phyloP scores from a whole-genome alignment of 2,888 invertebrate genomes.

The Zygogramma bicolorata region DNA sequence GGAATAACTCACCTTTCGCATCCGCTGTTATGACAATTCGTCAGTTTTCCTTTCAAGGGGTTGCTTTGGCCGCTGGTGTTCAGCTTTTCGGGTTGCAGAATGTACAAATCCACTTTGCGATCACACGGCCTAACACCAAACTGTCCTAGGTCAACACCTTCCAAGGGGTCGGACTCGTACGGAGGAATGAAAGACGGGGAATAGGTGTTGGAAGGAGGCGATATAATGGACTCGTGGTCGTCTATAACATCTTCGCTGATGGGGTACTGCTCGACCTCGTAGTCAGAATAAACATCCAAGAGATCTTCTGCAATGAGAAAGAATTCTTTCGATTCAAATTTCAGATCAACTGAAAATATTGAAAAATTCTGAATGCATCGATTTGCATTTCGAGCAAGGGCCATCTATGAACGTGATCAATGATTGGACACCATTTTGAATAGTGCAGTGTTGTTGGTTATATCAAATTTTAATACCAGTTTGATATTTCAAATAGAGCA shows the following conservation, averaged over 20 bases:
- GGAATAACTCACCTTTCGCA: slow-evolving; percentile 79
- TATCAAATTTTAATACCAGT: no score
- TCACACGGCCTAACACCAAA: slow-evolving; percentile 84
- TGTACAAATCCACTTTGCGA: slow-evolving; percentile 88
- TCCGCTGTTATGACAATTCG: slow-evolving; percentile 88
- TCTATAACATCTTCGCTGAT: slow-evolving; percentile 56
- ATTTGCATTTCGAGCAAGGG: no score
- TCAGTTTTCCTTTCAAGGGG: slow-evolving; percentile 88
- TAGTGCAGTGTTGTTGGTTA: no score
- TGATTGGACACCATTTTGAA: no score
- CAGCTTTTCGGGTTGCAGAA: slow-evolving; percentile 83
- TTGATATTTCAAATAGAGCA: no score
- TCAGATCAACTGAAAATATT: no score
- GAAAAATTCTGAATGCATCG: no score
- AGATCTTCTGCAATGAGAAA: slow-evolving; percentile 33
- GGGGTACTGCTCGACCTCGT: slow-evolving; percentile 49
- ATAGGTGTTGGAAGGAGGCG: slow-evolving; percentile 66
- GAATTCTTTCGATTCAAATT: no score
- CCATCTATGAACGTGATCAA: no score
- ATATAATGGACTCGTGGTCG: slow-evolving; percentile 61
- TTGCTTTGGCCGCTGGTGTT: slow-evolving; percentile 83
- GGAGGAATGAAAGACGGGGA: slow-evolving; percentile 63
- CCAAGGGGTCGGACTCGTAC: slow-evolving; percentile 63
- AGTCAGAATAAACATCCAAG: slow-evolving; percentile 49
- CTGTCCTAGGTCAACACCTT: slow-evolving; percentile 64